Base-by-base conservation (phyloP, 2,888 invertebrate genomes). In the Mesochorus sp. region DNA sequence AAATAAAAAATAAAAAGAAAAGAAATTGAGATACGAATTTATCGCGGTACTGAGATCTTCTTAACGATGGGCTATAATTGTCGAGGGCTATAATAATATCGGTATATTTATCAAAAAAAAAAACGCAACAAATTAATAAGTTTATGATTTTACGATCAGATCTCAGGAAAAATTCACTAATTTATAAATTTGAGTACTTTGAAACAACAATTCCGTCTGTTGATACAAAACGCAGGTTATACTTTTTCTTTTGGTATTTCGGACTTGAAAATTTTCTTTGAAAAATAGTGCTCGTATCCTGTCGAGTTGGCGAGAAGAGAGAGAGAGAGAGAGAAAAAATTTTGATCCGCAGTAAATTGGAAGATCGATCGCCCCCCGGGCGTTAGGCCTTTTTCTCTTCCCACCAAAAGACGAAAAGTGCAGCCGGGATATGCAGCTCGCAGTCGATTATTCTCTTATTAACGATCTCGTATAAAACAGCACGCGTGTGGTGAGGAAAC, bases 11-110 rank as follows among this genome's bases (percentile, higher is more conserved):
- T n/a, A n/a, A n/a, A n/a, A n/a, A n/a, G n/a, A 14, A 49, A 49
- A 64, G 24, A 10, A 39, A 80, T 80, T 85, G 84, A 86, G 84
- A 87, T 86, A 85, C 86, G 85, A 86, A 87, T 51, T 87, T 86
- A 88, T 83, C 81, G 55, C 62, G 55, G 44, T 76, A n/a, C 37
- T 55, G 70, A 53, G 31, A 51, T 71, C 59, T 73, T 34, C 66
- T 83, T 80, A 82, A 84, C 49, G 51, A 76, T 67, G 47, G 61
- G n/a, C n/a, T n/a, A 72, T 73, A 73, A 66, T 80, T 75, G 59
- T 47, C 26, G 39, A 14, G 24, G 4, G 26, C 10, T 8, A 42
- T 21, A 34, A 6, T 8, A 2, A n/a, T n/a, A n/a, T 4, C 3
- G n/a, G 8, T 17, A 2, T 6, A 4, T 55, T 10, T 1, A 55